Conservation (phyloP, 2,888 invertebrate genomes). For the Meteorus colon region DNA sequence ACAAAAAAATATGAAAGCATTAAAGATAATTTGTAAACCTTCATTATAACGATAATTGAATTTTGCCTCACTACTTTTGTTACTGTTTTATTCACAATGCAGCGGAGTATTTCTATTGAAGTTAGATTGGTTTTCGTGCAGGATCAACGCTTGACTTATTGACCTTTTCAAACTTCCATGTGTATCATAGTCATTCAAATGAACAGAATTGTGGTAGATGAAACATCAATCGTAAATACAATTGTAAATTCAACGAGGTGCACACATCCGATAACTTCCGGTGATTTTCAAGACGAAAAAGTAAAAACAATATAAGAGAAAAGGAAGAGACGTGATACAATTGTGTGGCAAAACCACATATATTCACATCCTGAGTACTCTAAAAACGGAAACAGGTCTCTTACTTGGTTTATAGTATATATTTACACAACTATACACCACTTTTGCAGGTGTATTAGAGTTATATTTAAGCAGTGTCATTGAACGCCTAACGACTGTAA, state of each 20-base stretch:
- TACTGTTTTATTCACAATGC: background rate
- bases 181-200: background rate
- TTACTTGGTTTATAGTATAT: background rate
- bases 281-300: conserved; percentile 6
- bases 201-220: background rate
- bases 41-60: background rate
- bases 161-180: background rate
- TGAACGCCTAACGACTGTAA: conserved; percentile 56
- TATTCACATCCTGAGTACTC: background rate
- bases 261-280: conserved; percentile 2
- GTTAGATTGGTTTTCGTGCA: background rate
- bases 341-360: background rate
- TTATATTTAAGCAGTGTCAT: conserved; percentile 62
- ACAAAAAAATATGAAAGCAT: background rate
- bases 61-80: background rate
- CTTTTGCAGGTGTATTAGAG: conserved; percentile 48
- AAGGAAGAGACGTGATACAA: background rate
- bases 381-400: conserved; percentile 28
- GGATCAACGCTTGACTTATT: background rate
- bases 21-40: background rate
- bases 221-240: background rate
- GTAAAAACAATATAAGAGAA: background rate
- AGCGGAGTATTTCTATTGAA: background rate
- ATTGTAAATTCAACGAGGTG: background rate
- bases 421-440: conserved; percentile 11